Evolutionary conservation across 2,888 invertebrate species (phyloP).

Genomic region (Campoplex capitator): DNA sequence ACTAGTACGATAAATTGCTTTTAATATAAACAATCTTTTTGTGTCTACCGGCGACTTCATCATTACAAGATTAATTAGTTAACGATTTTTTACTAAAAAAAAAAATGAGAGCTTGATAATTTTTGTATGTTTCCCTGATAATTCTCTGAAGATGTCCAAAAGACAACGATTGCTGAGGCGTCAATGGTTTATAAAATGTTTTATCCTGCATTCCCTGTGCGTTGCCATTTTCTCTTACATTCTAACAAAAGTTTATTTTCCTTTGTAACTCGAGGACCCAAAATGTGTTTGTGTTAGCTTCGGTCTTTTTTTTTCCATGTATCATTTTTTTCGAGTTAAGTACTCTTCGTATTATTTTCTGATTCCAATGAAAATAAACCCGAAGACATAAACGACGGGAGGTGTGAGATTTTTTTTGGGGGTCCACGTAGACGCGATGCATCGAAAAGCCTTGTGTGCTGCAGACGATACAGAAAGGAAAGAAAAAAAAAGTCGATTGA

Average conservation of each 20-base stretch:
- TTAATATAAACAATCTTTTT: slow-evolving; percentile 14
- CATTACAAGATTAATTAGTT: background rate
- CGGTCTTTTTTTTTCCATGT: slow-evolving; percentile 74
- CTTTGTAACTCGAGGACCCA: background rate
- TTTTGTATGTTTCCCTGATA: background rate
- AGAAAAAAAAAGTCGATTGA: slow-evolving; percentile 55
- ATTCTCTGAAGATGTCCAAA: background rate
- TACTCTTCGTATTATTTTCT: slow-evolving; percentile 12
- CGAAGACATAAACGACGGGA: slow-evolving; percentile 6
- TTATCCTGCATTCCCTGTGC: background rate
- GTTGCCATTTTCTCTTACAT: background rate
- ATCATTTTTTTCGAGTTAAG: background rate
- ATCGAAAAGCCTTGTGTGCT: slow-evolving; percentile 22
- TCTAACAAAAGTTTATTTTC: background rate
- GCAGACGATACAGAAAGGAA: slow-evolving; percentile 8
- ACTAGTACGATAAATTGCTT: slow-evolving; percentile 2
- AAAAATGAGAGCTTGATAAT: background rate
- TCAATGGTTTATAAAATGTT: background rate
- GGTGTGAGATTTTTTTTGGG: slow-evolving; percentile 28
- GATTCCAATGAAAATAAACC: slow-evolving; percentile 4
- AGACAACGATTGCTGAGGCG: background rate
- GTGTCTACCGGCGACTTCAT: background rate
- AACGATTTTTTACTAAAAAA: background rate
- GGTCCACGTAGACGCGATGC: slow-evolving; percentile 30
- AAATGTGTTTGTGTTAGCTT: background rate